Base-by-base conservation (phyloP, 2,113 vertebrate genomes). In the Malaclemys terrapin region DNA sequence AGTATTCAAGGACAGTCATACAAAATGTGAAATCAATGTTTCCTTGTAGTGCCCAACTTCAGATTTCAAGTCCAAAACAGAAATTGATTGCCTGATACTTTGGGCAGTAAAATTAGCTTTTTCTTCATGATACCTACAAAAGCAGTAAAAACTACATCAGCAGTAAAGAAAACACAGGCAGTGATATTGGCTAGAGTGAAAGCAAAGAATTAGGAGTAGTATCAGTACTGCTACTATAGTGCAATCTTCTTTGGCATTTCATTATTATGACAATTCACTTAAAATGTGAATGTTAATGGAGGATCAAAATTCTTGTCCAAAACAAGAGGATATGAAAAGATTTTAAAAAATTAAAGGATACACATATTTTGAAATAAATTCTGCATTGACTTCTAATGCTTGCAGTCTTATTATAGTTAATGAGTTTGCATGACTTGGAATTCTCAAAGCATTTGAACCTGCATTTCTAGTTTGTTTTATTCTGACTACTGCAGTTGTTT, bases 71-170 rank as follows among this genome's bases (percentile, higher is more conserved):
- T 92, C 47, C 59, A 91, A 56, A 78, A 88, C 2, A 19, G 50
- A 89, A 78, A 57, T 80, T 92, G 65, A 95, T 89, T 93, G 82
- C 4, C 52, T 96, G 89, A 85, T 52, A 90, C n/a, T 90, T 4
- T 85, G 3, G 25, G 35, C 38, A 93, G 6, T 54, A 93, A 86
- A 90, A 54, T 89, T 90, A 85, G 27, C 22, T 84, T 65, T 84
- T 38, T 54, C 84, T 54, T 78, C 57, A 88, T 87, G 17, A 87
- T 89, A 59, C 2, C 3, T 31, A 6, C 20, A 62, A 50, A 72
- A 85, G 86, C 29, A 94, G 80, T 85, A 96, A 11, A 92, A 87
- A 89, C 89, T 93, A 49, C 89, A 95, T 93, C 38, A 93, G 10
- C 72, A 57, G 92, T 38, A 91, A 94, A 93, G 72, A 53, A 95